phyloP scores from a whole-genome alignment of 2,113 vertebrate species.

The Callocephalon fimbriatum region DNA sequence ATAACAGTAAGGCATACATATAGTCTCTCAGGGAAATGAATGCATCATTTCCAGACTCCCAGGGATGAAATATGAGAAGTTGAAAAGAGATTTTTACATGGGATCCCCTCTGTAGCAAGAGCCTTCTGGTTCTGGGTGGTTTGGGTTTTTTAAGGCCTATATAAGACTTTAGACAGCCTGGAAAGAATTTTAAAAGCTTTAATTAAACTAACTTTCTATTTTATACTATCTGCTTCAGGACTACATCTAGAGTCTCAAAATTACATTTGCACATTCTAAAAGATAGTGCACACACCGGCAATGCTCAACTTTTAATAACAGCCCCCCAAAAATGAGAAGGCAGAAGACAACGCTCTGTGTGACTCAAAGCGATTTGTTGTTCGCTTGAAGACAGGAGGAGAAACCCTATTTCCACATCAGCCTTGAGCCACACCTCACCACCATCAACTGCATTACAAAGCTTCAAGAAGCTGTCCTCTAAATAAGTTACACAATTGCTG shows the following conservation, averaged over 20 bases:
- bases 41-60: neutral
- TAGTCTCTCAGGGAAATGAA: neutral
- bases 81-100: neutral
- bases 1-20: neutral
- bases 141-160: neutral
- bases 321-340: neutral
- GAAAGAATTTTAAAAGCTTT: neutral
- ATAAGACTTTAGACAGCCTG: neutral
- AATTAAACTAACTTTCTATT: neutral
- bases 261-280: neutral
- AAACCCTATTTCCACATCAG: neutral
- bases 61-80: neutral
- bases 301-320: neutral
- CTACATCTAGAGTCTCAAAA: neutral
- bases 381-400: neutral
- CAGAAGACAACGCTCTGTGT: neutral
- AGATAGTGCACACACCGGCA: fast-evolving
- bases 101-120: neutral
- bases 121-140: neutral
- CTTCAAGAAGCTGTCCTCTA: neutral
- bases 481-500: neutral
- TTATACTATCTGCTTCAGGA: neutral
- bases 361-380: neutral
- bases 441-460: neutral
- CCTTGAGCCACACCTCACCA: neutral